Evolutionary conservation across 1,140 invertebrate species (phyloP), one percentile per base, ranked within the genome.

Genomic region (Solenopsis invicta): DNA sequence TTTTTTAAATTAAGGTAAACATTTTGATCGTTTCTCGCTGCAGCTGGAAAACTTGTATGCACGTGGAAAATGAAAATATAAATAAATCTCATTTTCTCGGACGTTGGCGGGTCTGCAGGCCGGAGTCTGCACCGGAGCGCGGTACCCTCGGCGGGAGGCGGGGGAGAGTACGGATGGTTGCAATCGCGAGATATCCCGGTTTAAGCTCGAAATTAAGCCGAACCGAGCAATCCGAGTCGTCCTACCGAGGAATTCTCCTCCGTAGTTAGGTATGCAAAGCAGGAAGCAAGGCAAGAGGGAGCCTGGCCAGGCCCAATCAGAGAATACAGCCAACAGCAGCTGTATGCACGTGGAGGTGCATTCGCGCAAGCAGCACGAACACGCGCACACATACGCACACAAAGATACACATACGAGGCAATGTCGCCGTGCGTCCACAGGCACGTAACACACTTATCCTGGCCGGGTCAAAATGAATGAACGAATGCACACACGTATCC

Each of bases 181-280:
- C 41, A 59, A 75, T 90, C 54, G 59, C 54, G 61, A 76, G 89
- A 88, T 78, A 88, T 88, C 61, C 71, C 54, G 80, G 84, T 88
- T 91, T 89, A 77, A 90, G 64, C 85, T 89, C 21, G 81, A 88
- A 91, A 90, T 92, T 91, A 91, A 92, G 88, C 86, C 77, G 89
- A 91, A 89, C 75, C 81, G 76, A 91, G 80, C 85, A 82, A 91
- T 91, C 88, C 69, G 75, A 74, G 89, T 89, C 86, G 85, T 86
- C 87, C 87, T 87, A 80, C 29, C 69, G 86, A 74, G 81, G 87
- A 82, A 90, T 88, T 89, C 88, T 61, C 71, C 91, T 89, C 59
- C 85, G 89, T 93, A 92, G 92, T 93, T 93, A 93, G 90, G 89
- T 92, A 93, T 93, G 92, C 92, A 92, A 92, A 93, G 85, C 88